Evolutionary conservation across 2,888 invertebrate species (phyloP), one percentile per base, ranked within the genome.

Genomic region (Melinaea menophilus): DNA sequence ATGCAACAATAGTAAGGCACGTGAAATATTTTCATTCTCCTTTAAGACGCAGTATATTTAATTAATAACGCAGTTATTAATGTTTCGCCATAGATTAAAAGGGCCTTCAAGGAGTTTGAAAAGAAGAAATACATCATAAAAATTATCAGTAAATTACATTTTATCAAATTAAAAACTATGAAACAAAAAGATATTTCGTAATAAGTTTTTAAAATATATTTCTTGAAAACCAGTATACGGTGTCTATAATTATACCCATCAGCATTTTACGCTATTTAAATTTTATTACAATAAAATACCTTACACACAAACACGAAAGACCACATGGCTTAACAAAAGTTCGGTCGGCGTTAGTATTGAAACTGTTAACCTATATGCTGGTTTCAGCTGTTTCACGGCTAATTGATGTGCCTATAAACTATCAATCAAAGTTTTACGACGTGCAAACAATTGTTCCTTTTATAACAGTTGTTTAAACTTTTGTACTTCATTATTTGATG

Each of bases 391-490:
- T 76, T 74, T 73, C 74, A 74, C 73, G 79, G 79, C 84, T 85
- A 87, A 88, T 88, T 85, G 86, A 88, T 83, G 87, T 76, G 81
- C 84, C 80, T 75, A 79, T 86, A 85, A 85, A 84, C 85, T 80
- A 86, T 88, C 87, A 86, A 88, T 89, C 88, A 88, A 80, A 80
- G 81, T 84, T 89, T 88, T 82, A 89, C 86, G 83, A 79, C 75
- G 76, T 73, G 78, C 80, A 81, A 81, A 86, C 87, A 86, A 86
- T 82, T 81, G 82, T 78, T 80, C 75, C 78, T 78, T 79, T 81
- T 82, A 78, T 81, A 80, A 81, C 78, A 78, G 86, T 88, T 85
- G 84, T 87, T 82, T 85, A 73, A 74, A 73, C 71, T 68, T 64
- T 69, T 70, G 73, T 74, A 75, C 73, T 79, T 76, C 78, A 77